Percentiles rank a stretch among this genome's conserved stretches.
These are phyloP conservation scores for Andricus curvator DNA, from an alignment of 2,888 invertebrate genomes.

Conservation along the genomic window DNA sequence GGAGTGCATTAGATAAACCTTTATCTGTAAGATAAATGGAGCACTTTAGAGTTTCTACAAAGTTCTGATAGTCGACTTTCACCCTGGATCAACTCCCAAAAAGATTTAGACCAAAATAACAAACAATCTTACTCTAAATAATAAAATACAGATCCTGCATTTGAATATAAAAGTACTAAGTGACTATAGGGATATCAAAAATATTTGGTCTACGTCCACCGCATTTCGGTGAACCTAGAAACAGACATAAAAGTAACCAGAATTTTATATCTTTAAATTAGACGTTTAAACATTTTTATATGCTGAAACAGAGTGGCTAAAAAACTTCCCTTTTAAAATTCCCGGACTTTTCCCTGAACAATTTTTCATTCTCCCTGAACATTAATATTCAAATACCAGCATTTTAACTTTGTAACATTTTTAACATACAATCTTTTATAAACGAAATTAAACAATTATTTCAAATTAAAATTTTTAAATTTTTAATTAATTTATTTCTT, in stretches of 20 bases:
- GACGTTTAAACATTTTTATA: neutral
- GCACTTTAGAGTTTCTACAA: neutral
- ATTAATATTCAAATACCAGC: no score
- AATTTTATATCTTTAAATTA: neutral
- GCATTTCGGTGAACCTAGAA: neutral
- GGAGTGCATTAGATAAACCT: neutral
- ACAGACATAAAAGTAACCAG: neutral
- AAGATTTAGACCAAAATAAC: neutral
- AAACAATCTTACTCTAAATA: neutral
- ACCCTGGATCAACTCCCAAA: neutral
- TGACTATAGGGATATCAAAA: no score
- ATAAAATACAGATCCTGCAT: neutral
- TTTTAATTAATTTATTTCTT: no score
- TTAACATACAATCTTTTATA: no score
- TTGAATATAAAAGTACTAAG: neutral
- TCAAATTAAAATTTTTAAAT: no score
- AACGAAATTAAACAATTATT: no score
- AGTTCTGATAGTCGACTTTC: constrained; percentile 9
- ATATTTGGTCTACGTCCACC: no score
- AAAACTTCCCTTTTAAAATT: no score
- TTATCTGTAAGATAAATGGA: neutral
- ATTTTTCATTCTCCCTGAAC: no score
- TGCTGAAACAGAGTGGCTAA: neutral
- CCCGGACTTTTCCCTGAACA: no score
- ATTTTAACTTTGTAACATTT: no score